Percentiles rank a stretch among this genome's conserved stretches.
Conservation (phyloP, 2,888 invertebrate species). For the Meliscaeva auricollis region DNA sequence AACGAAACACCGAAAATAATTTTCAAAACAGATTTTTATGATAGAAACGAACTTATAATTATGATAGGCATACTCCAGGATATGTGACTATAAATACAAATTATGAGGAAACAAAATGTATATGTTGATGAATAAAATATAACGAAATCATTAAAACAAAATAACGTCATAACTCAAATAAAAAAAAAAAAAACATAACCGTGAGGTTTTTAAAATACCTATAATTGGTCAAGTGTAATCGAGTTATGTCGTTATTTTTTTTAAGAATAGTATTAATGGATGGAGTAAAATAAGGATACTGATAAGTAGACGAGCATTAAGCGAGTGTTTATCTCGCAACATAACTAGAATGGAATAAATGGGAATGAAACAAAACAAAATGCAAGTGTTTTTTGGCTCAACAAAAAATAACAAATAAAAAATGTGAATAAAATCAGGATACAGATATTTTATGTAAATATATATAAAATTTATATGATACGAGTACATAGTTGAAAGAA, state of each 20-base stretch:
- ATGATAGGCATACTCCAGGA: constrained; percentile 6
- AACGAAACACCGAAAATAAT: constrained; percentile 24
- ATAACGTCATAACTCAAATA: constrained; percentile 4
- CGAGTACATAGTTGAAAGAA: constrained; percentile 54
- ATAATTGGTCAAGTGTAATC: not conserved
- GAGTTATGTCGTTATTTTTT: not conserved
- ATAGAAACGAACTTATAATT: not conserved
- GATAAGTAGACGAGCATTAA: constrained; percentile 36
- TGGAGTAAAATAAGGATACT: not conserved
- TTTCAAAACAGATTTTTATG: constrained; percentile 12
- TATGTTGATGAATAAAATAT: not conserved
- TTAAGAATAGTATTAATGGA: not conserved
- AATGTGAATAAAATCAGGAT: constrained; percentile 56
- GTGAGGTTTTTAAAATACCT: too few species aligned
- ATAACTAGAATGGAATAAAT: constrained; percentile 45
- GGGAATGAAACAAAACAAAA: constrained; percentile 56
- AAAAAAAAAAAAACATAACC: not conserved
- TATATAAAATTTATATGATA: constrained; percentile 36
- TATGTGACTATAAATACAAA: constrained; percentile 16
- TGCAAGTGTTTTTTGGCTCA: constrained; percentile 49
- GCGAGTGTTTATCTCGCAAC: constrained; percentile 51
- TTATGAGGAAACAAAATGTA: constrained; percentile 2
- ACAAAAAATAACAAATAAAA: constrained; percentile 30
- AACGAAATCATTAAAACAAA: not conserved
- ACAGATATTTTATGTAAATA: constrained; percentile 68